Evolutionary conservation across 2,797 vertebrate genomes (phyloP).

Genomic region (Apodemus agrarius): DNA sequence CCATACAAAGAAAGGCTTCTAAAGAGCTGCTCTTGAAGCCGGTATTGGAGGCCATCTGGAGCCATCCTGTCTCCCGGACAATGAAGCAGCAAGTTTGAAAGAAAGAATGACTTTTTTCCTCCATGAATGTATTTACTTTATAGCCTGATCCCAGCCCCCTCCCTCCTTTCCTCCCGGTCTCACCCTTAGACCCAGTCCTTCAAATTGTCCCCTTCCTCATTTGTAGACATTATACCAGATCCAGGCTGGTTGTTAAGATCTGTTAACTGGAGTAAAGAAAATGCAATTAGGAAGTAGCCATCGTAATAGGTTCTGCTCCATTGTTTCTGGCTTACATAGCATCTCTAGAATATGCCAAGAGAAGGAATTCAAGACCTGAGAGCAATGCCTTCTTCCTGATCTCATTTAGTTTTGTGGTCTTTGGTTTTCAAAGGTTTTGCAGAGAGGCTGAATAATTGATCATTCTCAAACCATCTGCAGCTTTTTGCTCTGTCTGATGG

Average conservation of each 20-base stretch:
- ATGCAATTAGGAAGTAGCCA: background rate
- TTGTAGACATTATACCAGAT: background rate
- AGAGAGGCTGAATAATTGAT: constrained; percentile 40
- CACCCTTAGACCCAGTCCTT: background rate
- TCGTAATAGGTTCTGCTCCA: constrained; percentile 44
- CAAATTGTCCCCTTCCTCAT: background rate
- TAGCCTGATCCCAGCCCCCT: background rate
- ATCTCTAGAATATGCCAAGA: constrained; percentile 53
- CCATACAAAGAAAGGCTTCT: background rate
- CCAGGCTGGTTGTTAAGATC: background rate
- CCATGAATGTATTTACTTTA: background rate
- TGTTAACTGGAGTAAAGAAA: background rate
- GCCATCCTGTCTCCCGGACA: background rate
- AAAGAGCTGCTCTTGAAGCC: background rate
- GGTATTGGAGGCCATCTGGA: background rate
- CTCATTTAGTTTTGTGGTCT: constrained; percentile 49
- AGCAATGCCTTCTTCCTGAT: constrained; percentile 62
- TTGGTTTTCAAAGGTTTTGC: constrained; percentile 59
- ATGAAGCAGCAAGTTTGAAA: background rate
- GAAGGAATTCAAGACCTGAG: constrained; percentile 58
- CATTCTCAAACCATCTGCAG: background rate
- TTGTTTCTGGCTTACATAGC: constrained; percentile 63
- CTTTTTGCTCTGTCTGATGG: background rate
- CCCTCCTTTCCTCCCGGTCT: background rate
- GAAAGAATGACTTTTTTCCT: background rate